These are phyloP conservation scores for Dipodomys spectabilis DNA, from an alignment of 2,113 vertebrate species.

Conservation along the genomic window DNA sequence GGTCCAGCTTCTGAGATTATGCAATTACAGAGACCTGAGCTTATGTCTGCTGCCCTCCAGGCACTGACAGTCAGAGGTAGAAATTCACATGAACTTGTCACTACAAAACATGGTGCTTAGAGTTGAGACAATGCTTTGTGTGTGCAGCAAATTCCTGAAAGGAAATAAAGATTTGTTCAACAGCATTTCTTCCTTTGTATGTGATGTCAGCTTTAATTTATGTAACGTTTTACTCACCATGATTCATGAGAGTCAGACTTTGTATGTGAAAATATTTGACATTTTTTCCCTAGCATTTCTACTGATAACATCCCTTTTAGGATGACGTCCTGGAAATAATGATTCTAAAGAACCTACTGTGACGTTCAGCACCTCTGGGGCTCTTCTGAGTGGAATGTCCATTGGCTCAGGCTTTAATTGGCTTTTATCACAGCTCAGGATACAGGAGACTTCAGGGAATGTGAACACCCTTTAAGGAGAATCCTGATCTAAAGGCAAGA, in stretches of 20 bases:
- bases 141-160: not conserved
- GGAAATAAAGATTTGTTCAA: not conserved
- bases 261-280: not conserved
- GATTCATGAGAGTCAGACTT: conserved; percentile 22
- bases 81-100: not conserved
- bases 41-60: not conserved
- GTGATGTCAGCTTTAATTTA: not conserved
- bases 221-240: not conserved
- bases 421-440: not conserved
- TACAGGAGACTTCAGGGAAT: not conserved
- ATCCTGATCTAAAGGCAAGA: not conserved
- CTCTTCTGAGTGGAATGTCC: not conserved
- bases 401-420: not conserved
- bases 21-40: not conserved
- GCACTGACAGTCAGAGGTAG: not conserved
- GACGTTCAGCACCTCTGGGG: rapidly evolving
- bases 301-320: not conserved
- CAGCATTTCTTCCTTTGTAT: not conserved
- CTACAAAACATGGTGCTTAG: not conserved
- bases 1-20: not conserved
- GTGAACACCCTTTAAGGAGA: not conserved
- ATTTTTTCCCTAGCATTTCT: not conserved
- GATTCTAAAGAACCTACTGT: not conserved
- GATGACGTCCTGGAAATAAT: not conserved
- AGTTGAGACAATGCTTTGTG: not conserved